phyloP scores from a whole-genome alignment of 1,140 invertebrate species.

The Potamilus streckersoni region DNA sequence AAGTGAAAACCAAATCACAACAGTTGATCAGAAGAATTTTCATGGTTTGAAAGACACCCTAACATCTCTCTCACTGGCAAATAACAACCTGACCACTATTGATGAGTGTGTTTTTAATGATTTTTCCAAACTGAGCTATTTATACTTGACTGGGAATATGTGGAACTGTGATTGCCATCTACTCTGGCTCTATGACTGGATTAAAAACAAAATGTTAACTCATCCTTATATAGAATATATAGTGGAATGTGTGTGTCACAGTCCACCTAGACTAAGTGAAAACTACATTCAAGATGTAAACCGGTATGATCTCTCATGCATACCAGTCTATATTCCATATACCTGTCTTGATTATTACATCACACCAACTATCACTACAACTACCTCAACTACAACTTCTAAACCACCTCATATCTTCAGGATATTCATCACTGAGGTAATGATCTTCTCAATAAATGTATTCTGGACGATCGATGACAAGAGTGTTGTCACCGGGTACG shows the following conservation, averaged over 20 bases:
- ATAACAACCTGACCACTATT: conserved; percentile 41
- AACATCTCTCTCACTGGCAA: conserved; percentile 29
- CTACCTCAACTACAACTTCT: conserved; percentile 13
- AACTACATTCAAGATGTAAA: conserved; percentile 4
- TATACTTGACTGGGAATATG: conserved; percentile 41
- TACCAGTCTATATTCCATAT: not conserved
- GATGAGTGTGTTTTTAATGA: conserved; percentile 47
- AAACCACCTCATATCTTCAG: conserved; percentile 9
- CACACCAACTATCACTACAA: conserved; percentile 33
- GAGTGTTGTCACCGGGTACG: conserved; percentile 19
- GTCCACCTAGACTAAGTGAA: conserved; percentile 11
- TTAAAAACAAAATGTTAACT: conserved; percentile 1
- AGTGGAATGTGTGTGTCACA: conserved; percentile 10
- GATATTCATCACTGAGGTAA: conserved; percentile 2
- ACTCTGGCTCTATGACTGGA: conserved; percentile 43
- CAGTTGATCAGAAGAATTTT: conserved; percentile 31
- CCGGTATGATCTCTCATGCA: not conserved
- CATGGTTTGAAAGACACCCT: conserved; percentile 40
- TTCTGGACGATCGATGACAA: conserved; percentile 19
- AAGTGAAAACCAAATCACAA: conserved; percentile 36
- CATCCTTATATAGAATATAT: conserved; percentile 3
- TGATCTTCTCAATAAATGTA: conserved; percentile 18
- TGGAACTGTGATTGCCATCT: conserved; percentile 49
- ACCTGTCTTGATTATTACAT: conserved; percentile 18
- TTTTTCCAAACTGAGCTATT: conserved; percentile 31